Base-by-base conservation (phyloP, 30 jellyfish, hydroid and myxozoan species). In the Chrysaora quinquecirrha region DNA sequence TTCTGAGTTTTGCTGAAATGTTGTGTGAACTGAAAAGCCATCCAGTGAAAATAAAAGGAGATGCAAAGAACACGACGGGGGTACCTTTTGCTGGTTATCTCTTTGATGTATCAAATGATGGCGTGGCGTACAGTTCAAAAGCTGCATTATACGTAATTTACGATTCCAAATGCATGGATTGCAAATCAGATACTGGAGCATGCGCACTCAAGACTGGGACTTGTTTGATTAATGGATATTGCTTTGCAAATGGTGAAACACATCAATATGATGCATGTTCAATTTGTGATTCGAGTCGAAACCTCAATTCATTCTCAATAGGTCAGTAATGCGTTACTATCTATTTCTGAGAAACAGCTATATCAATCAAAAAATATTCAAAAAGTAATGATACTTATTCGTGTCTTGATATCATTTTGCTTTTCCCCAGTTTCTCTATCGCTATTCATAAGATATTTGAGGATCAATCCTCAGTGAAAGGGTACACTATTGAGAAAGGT, bases 111-210 rank as follows among this genome's bases (percentile, higher is more conserved):
- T 85, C 98, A 21, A 91, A 91, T 61, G 95, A 91, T 46, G 91
- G 91, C 47, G 48, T 19, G 47, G 74, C 43, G 20, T 91, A 32
- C 78, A 84, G 96, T 32, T 30, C 49, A 10, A 60, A 58, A 31
- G 43, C 91, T 1, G 86, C 98, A 1, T 61, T 91, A 64, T 78
- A 84, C 56, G 30, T 84, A 16, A 73, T 85, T 6, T 89, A 91
- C 50, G 98, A 91, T 71, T 72, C 96, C 18, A 84, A 85, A 33
- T 91, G 98, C 73, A 81, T 91, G 95, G 95, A 70, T 1, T 91
- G 98, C 84, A 46, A 71, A 27, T 75, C 91, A 43, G 24, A 1
- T 9, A 78, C 84, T 23, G 90, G 86, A 24, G 64, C 66, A 1
- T 91, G 98, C 56, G 71, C 32, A 69, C 63, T 75, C 65, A 91